Evolutionary conservation across 2,113 vertebrate species (phyloP), one percentile per base, ranked within the genome.

Genomic region (Muscicapa adusta): DNA sequence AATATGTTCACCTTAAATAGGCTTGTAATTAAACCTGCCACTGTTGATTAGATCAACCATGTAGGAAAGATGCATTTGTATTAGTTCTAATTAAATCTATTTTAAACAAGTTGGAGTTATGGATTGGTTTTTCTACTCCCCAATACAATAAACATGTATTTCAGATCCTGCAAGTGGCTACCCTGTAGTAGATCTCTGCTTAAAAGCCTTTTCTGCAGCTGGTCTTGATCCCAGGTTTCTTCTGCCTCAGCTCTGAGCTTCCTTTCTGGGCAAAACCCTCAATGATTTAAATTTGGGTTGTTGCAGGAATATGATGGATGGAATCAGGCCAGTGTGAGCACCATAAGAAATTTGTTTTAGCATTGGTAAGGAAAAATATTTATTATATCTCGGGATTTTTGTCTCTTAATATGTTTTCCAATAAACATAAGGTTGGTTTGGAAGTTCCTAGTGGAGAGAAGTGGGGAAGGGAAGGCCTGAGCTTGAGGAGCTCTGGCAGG

Each of bases 21-120:
- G 72, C 66, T 93, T 82, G 73, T 92, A 96, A 96, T 96, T 97
- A 96, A 96, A 96, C 72, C 94, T 97, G 93, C 71, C 89, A 89
- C 53, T 63, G 77, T 82, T 92, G 80, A 96, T 96, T 95, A 95
- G 92, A 87, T 87, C 94, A 96, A 19, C 91, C 75, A 14, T 29
- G 63, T 68, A 96, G 77, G 83, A 88, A 95, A 92, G 86, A 88
- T 88, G 82, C 79, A 82, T 96, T 96, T 95, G 84, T 96, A 95
- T 97, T 94, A 92, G 61, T 48, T 85, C 61, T 95, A 94, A 94
- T 95, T 93, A 92, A 72, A 92, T 94, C 81, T 75, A 2, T 91
- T 93, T 94, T 60, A 72, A 78, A 71, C 20, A 93, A 86, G 73
- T 70, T 72, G 85, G 85, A 86, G 76, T 83, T 94, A 36, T 4